Evolutionary conservation across 2,797 vertebrate genomes (phyloP), one percentile per base, ranked within the genome.

Genomic region (Chelon auratus): DNA sequence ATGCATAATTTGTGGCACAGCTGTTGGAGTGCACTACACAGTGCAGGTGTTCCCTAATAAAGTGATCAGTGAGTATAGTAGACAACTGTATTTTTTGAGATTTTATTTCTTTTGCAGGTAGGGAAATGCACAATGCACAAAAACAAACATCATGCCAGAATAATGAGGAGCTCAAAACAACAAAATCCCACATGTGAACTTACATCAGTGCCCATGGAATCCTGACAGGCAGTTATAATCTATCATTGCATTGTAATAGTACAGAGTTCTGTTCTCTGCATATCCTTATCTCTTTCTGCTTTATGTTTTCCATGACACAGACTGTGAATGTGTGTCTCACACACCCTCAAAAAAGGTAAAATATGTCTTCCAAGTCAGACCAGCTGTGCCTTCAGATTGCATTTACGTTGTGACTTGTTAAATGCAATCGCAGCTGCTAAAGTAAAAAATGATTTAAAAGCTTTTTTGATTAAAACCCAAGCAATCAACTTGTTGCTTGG

Each of bases 391-490:
- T 59, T 36, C 54, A 22, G 39, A 65, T 40, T 45, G 14, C 14
- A 45, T 17, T 48, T 48, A n/a, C 43, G 14, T 40, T 14, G 33
- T 40, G 14, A 26, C 55, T 43, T 50, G 20, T 43, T 58, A 15
- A n/a, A 22, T 54, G 67, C 50, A 50, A 60, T 62, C 39, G 18
- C 48, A 67, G 51, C 74, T 68, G 52, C 67, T 43, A 3, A 47
- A 51, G 42, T 14, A 61, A 72, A 56, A 58, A 59, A 67, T 37
- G 24, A 80, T 80, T 80, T 79, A 80, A 89, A 88, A 88, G 86
- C 58, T 71, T 85, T 82, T 80, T 74, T 63, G 72, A 85, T 81
- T 70, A 80, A 78, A 85, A 83, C 55, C 37, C 79, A 77, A 85
- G 85, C 84, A 81, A 78, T 79, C 22, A 47, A 59, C 74, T 72